Evolutionary conservation across 2,888 invertebrate species (phyloP).

Genomic region (Leptothorax acervorum): DNA sequence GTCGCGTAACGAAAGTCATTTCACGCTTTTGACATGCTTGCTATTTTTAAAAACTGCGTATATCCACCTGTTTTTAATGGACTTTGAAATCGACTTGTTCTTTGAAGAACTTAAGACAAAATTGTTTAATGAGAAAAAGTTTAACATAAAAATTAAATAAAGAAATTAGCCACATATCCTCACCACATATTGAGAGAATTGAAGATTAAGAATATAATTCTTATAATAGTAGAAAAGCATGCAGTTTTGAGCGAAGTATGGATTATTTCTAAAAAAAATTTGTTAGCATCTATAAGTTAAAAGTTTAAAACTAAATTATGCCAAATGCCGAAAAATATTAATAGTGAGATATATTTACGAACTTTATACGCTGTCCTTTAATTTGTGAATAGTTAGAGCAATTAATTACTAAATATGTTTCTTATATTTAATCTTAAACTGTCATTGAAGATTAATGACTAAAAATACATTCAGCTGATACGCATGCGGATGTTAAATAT

Average conservation of each 20-base stretch:
- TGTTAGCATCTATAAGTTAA: not conserved
- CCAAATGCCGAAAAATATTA: not conserved
- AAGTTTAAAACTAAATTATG: constrained; percentile 9
- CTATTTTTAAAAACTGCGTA: not conserved
- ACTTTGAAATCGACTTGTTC: not conserved
- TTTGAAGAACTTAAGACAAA: not conserved
- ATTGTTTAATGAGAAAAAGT: not conserved
- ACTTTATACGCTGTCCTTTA: not conserved
- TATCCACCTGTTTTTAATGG: not conserved
- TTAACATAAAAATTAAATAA: not conserved
- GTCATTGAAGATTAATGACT: not conserved
- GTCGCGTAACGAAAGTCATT: constrained; percentile 38
- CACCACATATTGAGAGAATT: not conserved
- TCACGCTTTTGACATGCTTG: constrained; percentile 3
- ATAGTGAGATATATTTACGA: not conserved
- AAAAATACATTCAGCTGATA: not conserved
- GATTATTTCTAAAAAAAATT: constrained; percentile 15
- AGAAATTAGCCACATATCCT: not conserved
- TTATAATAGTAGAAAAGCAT: not conserved
- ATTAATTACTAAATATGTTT: not conserved
- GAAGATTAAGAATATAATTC: not conserved
- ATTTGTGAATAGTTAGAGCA: not conserved
- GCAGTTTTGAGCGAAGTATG: not conserved
- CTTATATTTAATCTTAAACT: not conserved
- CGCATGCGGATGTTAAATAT: constrained; percentile 9